Evolutionary conservation across 2,113 vertebrate species (phyloP), one percentile per base, ranked within the genome.

Genomic region (Sinocyclocheilus rhinocerous): DNA sequence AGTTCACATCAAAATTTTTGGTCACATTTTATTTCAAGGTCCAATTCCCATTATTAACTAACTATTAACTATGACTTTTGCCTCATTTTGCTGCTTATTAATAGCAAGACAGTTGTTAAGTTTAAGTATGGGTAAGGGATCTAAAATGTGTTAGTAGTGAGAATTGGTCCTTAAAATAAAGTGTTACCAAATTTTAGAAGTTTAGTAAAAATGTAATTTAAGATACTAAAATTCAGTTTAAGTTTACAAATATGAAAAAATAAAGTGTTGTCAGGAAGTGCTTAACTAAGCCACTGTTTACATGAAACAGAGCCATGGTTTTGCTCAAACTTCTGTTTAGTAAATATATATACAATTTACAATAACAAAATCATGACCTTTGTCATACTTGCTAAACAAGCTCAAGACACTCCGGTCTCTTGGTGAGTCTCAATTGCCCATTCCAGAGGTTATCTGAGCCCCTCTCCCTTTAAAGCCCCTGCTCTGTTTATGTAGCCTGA

Each of bases 371-470:
- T 70, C 12, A 10, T 81, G 85, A 82, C 57, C 69, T 52, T 50
- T 81, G 18, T 26, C 57, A 76, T 81, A 18, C 7, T 22, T 85
- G 16, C 39, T 61, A 45, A 75, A 83, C 84, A 76, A 39, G 8
- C 75, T 42, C 24, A 76, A 81, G 4, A 55, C 16, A 24, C 52
- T 75, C 16, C 22, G 12, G 3, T 81, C 61, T 13, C 36, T 72
- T 63, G 39, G 69, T 26, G 45, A 48, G n/a, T 72, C 83, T 87
- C 45, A 57, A 24, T 59, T 57, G 69, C 69, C 50, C 50, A 57
- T 73, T 26, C 69, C 69, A 84, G 48, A 73, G 50, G 20, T 83
- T 6, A 83, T 18, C 18, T 18, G 82, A 48, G 29, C 61, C 33
- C 45, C 48, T 70, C 20, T 33, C 39, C 73, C 24, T 73, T 84